Evolutionary conservation across 2,113 vertebrate genomes (phyloP).

Genomic region (Pheucticus melanocephalus): DNA sequence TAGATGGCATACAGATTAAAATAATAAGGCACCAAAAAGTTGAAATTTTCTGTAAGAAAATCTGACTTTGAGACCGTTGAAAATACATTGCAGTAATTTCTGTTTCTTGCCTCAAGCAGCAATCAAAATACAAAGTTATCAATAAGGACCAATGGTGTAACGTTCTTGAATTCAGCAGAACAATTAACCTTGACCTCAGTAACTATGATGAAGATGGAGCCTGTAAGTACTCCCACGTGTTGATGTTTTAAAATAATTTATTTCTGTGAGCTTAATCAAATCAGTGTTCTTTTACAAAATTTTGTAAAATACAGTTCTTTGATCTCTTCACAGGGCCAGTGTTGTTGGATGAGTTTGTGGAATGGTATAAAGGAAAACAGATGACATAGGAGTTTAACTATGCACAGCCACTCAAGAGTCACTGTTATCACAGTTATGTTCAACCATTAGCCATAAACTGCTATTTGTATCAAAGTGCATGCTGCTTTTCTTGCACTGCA

Average conservation of each 20-base stretch:
- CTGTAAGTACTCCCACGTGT: slow-evolving; percentile 80
- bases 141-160: slow-evolving; percentile 99
- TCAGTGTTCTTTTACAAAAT: background rate
- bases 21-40: background rate
- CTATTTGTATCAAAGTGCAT: slow-evolving; percentile 82
- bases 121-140: slow-evolving; percentile 99
- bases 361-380: slow-evolving; percentile 99
- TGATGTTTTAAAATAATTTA: background rate
- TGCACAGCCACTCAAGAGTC: slow-evolving; percentile 78
- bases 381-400: slow-evolving; percentile 86
- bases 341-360: slow-evolving; percentile 99
- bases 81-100: background rate
- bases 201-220: slow-evolving; percentile 99
- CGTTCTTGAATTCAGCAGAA: slow-evolving; percentile 98
- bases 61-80: background rate
- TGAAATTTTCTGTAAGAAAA: background rate
- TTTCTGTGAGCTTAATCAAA: background rate
- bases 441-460: slow-evolving; percentile 81
- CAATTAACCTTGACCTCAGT: slow-evolving; percentile 98
- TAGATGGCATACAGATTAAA: background rate
- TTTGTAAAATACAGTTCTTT: slow-evolving; percentile 17
- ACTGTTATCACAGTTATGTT: slow-evolving; percentile 79
- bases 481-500: slow-evolving; percentile 80
- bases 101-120: slow-evolving; percentile 77
- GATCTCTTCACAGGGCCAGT: slow-evolving; percentile 88